Percentiles rank a stretch among this genome's conserved stretches.
Evolutionary conservation across 1,140 invertebrate genomes (phyloP).

Genomic region (Lepeophtheirus salmonis): DNA sequence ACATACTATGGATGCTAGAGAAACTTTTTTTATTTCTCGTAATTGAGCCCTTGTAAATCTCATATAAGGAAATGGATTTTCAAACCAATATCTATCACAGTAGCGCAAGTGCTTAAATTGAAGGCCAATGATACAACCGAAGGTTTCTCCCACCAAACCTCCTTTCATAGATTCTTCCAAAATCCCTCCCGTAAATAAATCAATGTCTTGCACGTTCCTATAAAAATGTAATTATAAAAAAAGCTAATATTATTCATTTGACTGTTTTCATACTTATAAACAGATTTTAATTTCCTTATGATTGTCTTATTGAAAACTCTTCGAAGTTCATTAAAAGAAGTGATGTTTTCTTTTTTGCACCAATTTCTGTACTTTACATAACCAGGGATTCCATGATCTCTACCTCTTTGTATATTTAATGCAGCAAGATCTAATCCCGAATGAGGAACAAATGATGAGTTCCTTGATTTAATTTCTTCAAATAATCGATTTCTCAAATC

Average conservation of each 20-base stretch:
- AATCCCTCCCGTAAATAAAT: slow-evolving; percentile 60
- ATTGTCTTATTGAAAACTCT: neutral
- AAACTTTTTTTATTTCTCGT: neutral
- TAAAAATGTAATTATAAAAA: no score
- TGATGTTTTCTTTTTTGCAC: neutral
- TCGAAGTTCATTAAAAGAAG: neutral
- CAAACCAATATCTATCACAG: slow-evolving; percentile 28
- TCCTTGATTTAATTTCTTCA: neutral
- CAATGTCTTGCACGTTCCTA: slow-evolving; percentile 47
- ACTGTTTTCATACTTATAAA: no score
- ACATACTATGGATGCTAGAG: slow-evolving; percentile 45
- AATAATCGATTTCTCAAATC: slow-evolving; percentile 1
- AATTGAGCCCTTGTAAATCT: slow-evolving; percentile 1
- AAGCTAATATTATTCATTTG: no score
- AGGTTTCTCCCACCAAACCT: slow-evolving; percentile 57
- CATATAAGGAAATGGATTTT: slow-evolving; percentile 24
- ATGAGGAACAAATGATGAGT: neutral
- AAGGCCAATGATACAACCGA: slow-evolving; percentile 54
- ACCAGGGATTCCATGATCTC: slow-evolving; percentile 45
- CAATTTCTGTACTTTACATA: slow-evolving; percentile 43
- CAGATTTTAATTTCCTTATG: neutral
- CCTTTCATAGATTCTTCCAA: slow-evolving; percentile 43
- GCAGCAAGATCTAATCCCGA: slow-evolving; percentile 42
- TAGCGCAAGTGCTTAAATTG: slow-evolving; percentile 26
- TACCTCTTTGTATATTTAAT: slow-evolving; percentile 45